Evolutionary conservation across 2,888 invertebrate genomes (phyloP), one percentile per base, ranked within the genome.

Genomic region (Heliconius hortense): DNA sequence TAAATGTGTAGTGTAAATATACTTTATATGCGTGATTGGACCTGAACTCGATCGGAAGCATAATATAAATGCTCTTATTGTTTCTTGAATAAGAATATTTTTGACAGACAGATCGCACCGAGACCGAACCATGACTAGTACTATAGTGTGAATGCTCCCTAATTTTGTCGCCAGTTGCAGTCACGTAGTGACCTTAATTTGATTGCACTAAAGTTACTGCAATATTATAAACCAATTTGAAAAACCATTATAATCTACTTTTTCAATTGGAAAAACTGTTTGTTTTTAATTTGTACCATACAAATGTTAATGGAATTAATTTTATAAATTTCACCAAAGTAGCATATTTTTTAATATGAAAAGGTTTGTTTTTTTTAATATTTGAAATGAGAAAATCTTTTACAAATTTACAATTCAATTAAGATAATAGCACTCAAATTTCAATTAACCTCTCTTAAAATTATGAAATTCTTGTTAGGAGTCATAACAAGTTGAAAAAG

Each of bases 171-270:
- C 60, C n/a, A 66, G 71, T 59, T 39, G 43, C 48, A 73, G 72
- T 72, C 77, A 75, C 72, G 73, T 75, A 63, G 66, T 75, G 69
- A 72, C 70, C 73, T 31, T 75, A 75, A 77, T 75, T 69, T 75
- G 64, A 72, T 75, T 75, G 69, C 72, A 68, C 35, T 62, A 28
- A 48, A 67, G 69, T 63, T 72, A 53, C 59, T 73, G 63, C 64
- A 76, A 73, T 69, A 63, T 70, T 64, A 70, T 73, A 70, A 64
- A 69, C 35, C 26, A 72, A 75, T 67, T 72, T 56, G 13, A 43
- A 35, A 59, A 26, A 43, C 39, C 28, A n/a, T 60, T n/a, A 56
- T 13, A 68, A 68, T 72, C 26, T 60, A 26, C 26, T 72, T 43
- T 72, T n/a, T 21, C 26, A 72, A 7, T 39, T 28, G 68, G 21